Evolutionary conservation across 2,888 invertebrate species (phyloP).

Genomic region (Microdon myrmicae): DNA sequence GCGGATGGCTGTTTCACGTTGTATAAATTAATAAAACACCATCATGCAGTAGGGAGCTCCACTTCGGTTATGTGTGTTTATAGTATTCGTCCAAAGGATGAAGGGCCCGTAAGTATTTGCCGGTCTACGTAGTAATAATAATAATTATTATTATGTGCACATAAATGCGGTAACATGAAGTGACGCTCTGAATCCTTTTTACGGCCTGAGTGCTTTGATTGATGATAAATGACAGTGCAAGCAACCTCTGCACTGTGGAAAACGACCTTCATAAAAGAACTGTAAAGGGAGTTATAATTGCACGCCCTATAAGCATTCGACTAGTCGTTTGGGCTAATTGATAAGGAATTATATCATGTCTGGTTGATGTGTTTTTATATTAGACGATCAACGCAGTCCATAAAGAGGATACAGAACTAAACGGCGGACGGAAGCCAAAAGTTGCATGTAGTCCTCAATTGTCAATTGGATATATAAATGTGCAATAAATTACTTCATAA

Average conservation of each 20-base stretch:
- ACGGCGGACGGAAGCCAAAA: too few relatives aligned
- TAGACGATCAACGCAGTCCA: too few relatives aligned
- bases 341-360: slow-evolving; percentile 29
- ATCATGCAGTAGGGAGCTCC: slow-evolving; percentile 25
- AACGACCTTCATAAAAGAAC: slow-evolving; percentile 47
- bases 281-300: slow-evolving; percentile 41
- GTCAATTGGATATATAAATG: too few relatives aligned
- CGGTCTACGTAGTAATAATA: slow-evolving; percentile 28
- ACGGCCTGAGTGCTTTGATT: slow-evolving; percentile 46
- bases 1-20: slow-evolving; percentile 38
- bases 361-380: too few relatives aligned
- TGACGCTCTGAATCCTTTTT: slow-evolving; percentile 36
- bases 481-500: too few relatives aligned
- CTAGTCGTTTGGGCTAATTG: slow-evolving; percentile 39
- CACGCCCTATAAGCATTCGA: slow-evolving; percentile 39
- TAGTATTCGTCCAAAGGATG: too few relatives aligned
- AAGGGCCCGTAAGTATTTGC: slow-evolving; percentile 17
- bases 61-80: too few relatives aligned
- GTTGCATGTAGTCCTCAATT: too few relatives aligned
- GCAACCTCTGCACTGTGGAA: too few relatives aligned
- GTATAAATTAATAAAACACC: slow-evolving; percentile 50
- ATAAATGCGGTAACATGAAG: slow-evolving; percentile 37
- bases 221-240: slow-evolving; percentile 47
- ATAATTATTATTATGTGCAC: slow-evolving; percentile 39
- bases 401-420: too few relatives aligned